These are phyloP conservation scores for Acropora tenuis DNA, from an alignment of 64 coral and sea anemone genomes.

Conservation along the genomic window DNA sequence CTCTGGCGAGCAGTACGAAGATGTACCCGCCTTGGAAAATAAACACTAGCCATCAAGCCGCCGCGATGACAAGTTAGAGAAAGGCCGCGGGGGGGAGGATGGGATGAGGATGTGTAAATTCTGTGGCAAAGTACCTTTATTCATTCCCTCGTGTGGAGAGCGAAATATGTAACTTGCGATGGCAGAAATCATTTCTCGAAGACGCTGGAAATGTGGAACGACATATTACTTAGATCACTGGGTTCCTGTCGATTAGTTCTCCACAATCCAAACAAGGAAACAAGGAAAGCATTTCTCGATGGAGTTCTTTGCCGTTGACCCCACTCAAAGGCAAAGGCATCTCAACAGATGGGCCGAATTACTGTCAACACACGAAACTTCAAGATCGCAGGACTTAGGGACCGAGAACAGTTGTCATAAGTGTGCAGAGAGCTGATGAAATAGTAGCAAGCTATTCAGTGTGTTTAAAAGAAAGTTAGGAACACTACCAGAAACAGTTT, in stretches of 20 bases:
- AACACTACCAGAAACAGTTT: slow-evolving; percentile 11
- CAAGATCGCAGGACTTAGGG: slow-evolving; percentile 7
- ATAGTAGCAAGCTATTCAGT: slow-evolving; percentile 1
- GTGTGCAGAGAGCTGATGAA: slow-evolving; percentile 9
- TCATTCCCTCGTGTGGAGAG: not conserved
- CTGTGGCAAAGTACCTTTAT: not conserved
- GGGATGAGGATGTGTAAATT: slow-evolving; percentile 4
- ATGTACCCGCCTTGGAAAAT: not conserved
- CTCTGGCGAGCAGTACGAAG: not conserved
- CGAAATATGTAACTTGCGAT: not conserved
- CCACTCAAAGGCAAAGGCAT: slow-evolving; percentile 27
- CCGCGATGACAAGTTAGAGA: not conserved
- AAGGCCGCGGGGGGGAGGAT: not conserved
- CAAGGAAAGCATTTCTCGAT: slow-evolving; percentile 13
- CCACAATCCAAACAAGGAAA: slow-evolving; percentile 17
- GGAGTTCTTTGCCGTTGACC: slow-evolving; percentile 51
- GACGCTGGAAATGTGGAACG: slow-evolving; percentile 38
- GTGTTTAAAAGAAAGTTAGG: slow-evolving; percentile 35
- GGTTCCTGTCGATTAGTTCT: slow-evolving; percentile 10
- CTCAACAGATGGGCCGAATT: slow-evolving; percentile 32
- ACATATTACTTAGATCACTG: not conserved
- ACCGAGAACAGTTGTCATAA: not conserved
- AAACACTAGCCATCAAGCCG: not conserved
- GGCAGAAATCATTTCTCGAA: slow-evolving; percentile 50
- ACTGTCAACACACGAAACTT: slow-evolving; percentile 42